Conservation (phyloP, 1,140 invertebrate genomes). For the Drosophila sp. region DNA sequence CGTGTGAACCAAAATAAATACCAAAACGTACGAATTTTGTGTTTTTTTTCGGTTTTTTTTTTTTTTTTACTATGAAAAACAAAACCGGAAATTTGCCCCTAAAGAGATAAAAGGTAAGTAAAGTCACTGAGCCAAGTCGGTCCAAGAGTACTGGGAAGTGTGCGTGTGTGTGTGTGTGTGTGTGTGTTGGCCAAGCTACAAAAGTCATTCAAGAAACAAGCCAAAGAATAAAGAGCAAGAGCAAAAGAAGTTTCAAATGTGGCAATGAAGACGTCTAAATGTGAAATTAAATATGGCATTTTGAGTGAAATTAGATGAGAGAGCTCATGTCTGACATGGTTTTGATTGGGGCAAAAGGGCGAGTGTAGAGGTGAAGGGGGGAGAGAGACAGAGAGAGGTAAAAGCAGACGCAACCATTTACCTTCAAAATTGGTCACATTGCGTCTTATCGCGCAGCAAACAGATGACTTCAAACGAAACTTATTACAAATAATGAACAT, state of each 20-base stretch:
- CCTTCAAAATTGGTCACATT: neutral
- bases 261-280: slow-evolving; percentile 73
- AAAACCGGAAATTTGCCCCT: slow-evolving; percentile 68
- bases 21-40: slow-evolving; percentile 66
- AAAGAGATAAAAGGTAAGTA: slow-evolving; percentile 35
- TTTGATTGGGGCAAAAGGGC: slow-evolving; percentile 37
- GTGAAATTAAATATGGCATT: slow-evolving; percentile 76
- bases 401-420: neutral
- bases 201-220: slow-evolving; percentile 17
- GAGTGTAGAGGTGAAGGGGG: too few species aligned
- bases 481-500: too few species aligned
- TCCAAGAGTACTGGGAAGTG: neutral
- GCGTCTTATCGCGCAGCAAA: too few species aligned
- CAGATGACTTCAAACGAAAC: too few species aligned
- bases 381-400: too few species aligned
- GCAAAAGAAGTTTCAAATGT: slow-evolving; percentile 39
- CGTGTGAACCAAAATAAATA: slow-evolving; percentile 76
- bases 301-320: slow-evolving; percentile 66
- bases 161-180: slow-evolving; percentile 5
- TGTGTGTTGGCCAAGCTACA: slow-evolving; percentile 31
- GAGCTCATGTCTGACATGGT: slow-evolving; percentile 50
- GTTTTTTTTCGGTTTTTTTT: slow-evolving; percentile 41
- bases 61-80: slow-evolving; percentile 70
- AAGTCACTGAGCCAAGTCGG: slow-evolving; percentile 38
- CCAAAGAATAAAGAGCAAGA: slow-evolving; percentile 19